phyloP scores from a whole-genome alignment of 1,140 invertebrate genomes.

The Zaprionus camerounensis region DNA sequence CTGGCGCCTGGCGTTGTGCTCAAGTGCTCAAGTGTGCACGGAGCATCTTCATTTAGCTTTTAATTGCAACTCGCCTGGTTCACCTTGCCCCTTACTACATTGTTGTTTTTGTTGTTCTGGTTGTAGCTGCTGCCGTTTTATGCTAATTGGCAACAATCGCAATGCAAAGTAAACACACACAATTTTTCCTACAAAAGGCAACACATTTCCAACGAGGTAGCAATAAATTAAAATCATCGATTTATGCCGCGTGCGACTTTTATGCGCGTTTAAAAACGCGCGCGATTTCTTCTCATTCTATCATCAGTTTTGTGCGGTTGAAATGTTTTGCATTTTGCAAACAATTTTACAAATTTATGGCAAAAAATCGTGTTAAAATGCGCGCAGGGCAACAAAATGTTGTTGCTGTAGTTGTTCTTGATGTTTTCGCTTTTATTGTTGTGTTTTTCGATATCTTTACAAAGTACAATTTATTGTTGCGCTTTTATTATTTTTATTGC shows the following conservation, averaged over 20 bases:
- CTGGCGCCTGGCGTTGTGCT: slow-evolving; percentile 1
- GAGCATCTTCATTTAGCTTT: slow-evolving; percentile 76
- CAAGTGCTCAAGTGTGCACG: neutral
- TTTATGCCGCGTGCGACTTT: slow-evolving; percentile 43
- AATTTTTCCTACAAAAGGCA: slow-evolving; percentile 59
- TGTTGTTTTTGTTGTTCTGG: slow-evolving; percentile 5
- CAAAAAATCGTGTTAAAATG: slow-evolving; percentile 76
- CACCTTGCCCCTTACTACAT: slow-evolving; percentile 58
- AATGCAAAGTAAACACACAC: slow-evolving; percentile 62
- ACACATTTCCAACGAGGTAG: slow-evolving; percentile 50
- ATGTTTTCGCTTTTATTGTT: slow-evolving; percentile 9
- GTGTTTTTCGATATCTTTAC: slow-evolving; percentile 14
- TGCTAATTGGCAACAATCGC: slow-evolving; percentile 65
- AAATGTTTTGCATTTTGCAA: slow-evolving; percentile 31
- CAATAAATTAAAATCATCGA: slow-evolving; percentile 72
- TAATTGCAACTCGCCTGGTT: slow-evolving; percentile 65
- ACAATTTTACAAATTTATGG: slow-evolving; percentile 56
- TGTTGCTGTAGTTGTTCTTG: slow-evolving; percentile 36
- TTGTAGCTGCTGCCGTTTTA: slow-evolving; percentile 52
- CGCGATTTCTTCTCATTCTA: neutral
- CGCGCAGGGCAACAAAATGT: slow-evolving; percentile 41
- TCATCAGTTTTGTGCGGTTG: neutral
- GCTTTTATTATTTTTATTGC: neutral
- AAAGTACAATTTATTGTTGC: slow-evolving; percentile 12
- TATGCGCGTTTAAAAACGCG: slow-evolving; percentile 36